Evolutionary conservation across 2,113 vertebrate genomes (phyloP).

Genomic region (Diadophis punctatus): DNA sequence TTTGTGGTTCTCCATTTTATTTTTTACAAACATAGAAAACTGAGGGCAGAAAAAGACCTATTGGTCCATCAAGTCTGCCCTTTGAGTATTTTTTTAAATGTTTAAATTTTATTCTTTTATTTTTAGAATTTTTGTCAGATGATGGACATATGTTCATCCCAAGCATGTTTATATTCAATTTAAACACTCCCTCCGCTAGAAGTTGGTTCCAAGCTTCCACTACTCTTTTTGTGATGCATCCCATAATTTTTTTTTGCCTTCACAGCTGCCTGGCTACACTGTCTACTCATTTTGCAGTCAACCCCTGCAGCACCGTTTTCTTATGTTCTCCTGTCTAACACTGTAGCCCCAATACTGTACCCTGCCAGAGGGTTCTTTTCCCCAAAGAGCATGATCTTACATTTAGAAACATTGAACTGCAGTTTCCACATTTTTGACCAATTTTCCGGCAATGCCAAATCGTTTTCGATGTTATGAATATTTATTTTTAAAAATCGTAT

Average conservation of each 20-base stretch:
- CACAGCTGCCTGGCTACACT: background rate
- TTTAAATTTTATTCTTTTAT: background rate
- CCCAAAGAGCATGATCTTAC: too few relatives aligned
- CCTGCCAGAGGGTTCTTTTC: background rate
- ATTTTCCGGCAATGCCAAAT: background rate
- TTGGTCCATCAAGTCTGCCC: background rate
- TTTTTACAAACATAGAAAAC: background rate
- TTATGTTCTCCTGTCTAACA: background rate
- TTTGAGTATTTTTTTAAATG: background rate
- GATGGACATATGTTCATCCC: background rate
- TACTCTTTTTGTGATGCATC: background rate
- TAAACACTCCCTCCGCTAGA: background rate
- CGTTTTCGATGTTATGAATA: background rate
- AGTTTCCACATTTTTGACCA: background rate
- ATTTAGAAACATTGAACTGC: too few relatives aligned
- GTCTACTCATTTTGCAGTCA: background rate
- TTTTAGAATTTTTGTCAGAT: background rate
- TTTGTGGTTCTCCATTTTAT: background rate
- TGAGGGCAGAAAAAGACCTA: background rate
- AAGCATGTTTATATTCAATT: background rate
- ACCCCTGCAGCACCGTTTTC: background rate
- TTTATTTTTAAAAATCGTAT: background rate
- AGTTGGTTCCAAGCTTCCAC: background rate
- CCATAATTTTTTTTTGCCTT: background rate
- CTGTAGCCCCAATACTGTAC: background rate